Evolutionary conservation across 2,797 vertebrate species (phyloP), one percentile per base, ranked within the genome.

Genomic region (Sebastes paucispinis): DNA sequence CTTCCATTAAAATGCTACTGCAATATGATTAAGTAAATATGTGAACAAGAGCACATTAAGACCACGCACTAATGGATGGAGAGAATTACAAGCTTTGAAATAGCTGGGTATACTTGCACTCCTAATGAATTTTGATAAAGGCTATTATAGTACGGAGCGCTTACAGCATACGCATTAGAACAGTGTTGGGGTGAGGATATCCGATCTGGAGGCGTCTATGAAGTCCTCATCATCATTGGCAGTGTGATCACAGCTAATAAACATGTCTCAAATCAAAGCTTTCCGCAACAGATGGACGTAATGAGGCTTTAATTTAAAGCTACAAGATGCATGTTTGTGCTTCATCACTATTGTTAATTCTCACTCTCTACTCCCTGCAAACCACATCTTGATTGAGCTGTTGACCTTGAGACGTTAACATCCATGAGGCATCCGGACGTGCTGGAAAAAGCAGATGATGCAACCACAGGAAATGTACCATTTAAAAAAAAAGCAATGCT

Each of bases 1-100:
- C n/a, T 34, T 72, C 68, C 58, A 90, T 92, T 91, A 88, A 87
- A 87, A 87, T 34, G 52, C 71, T 66, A 78, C 81, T 65, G 67
- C 32, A 69, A 29, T 66, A 81, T 89, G 86, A 91, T 88, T 69
- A 85, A 87, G 84, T 91, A 88, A 92, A 90, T 75, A 79, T 85
- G 79, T 87, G 84, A 91, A 89, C 82, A 82, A 78, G 77, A 77
- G 84, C 55, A n/a, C 71, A 88, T 85, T 86, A 90, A 73, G 79
- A 86, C 80, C 58, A 8, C 32, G 29, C 72, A 59, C 54, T 89
- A 82, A 92, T 88, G 70, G 82, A 67, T 22, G 6, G 64, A 63
- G 76, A 79, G 71, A 86, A 85, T 85, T 79, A 84, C 79, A 86
- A 77, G 87, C 68, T 69, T 59, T 78, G 62, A 81, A 85, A 77